phyloP scores from a whole-genome alignment of 2,113 vertebrate species.

The Sinosuthora webbiana region DNA sequence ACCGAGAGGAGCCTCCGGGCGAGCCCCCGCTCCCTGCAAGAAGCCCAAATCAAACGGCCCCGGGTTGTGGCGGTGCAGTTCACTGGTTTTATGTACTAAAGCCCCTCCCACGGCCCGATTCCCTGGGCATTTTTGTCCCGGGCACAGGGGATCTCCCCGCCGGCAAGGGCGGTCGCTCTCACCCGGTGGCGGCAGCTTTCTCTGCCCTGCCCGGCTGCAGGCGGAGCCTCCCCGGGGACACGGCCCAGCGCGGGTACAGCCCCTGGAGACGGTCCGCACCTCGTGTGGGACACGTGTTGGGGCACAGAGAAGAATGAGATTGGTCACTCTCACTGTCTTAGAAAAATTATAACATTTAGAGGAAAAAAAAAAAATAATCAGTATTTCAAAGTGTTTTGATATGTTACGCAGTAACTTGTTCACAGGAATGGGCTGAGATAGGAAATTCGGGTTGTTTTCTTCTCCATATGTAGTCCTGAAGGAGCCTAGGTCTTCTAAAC shows the following conservation, averaged over 20 bases:
- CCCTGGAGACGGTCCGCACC: accelerated
- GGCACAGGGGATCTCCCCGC: background rate
- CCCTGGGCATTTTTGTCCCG: background rate
- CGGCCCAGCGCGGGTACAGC: background rate
- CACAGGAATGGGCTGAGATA: background rate
- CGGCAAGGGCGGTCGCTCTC: accelerated
- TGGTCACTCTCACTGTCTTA: background rate
- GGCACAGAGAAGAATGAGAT: accelerated
- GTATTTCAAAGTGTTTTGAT: background rate
- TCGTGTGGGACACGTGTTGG: accelerated
- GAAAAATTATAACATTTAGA: background rate
- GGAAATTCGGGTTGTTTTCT: background rate
- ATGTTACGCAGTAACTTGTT: background rate
- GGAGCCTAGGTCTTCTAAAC: background rate
- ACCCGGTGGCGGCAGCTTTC: background rate
- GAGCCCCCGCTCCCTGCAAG: background rate
- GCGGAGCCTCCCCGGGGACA: background rate
- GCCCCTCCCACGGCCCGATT: background rate
- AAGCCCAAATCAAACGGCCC: too few relatives aligned
- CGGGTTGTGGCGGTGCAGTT: too few relatives aligned
- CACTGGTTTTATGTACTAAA: too few relatives aligned
- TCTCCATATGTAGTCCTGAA: background rate
- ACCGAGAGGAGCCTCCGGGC: background rate
- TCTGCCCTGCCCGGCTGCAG: background rate
- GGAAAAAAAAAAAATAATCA: too few relatives aligned